A percentile compares a stretch with the other conserved stretches of the same genome.
Conservation (phyloP, 2,888 invertebrate genomes). For the Muscina levida region DNA sequence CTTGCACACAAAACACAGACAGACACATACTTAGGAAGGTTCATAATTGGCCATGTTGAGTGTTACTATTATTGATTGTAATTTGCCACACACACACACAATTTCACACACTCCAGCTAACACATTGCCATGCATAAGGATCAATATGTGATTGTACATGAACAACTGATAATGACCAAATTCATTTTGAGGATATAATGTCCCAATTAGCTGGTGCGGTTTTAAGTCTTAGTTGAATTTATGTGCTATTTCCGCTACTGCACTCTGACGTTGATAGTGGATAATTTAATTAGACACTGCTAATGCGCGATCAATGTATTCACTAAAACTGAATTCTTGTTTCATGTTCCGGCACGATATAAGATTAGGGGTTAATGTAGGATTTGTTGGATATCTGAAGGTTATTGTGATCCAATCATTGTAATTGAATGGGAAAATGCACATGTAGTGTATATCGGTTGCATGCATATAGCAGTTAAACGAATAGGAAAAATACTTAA, state of each 20-base stretch:
- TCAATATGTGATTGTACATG: conserved; percentile 19
- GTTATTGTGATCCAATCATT: too few species aligned
- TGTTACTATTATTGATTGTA: conserved; percentile 30
- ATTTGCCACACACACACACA: conserved; percentile 9
- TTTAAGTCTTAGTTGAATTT: conserved; percentile 5
- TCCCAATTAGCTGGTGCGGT: conserved; percentile 27
- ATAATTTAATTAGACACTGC: neutral
- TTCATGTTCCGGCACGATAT: too few species aligned
- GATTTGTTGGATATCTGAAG: too few species aligned
- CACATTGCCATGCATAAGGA: conserved; percentile 29
- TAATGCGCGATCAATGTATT: neutral
- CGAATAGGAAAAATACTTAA: too few species aligned
- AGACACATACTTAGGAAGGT: too few species aligned
- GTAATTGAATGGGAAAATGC: too few species aligned
- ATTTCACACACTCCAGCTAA: neutral
- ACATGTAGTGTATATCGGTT: too few species aligned
- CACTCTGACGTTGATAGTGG: neutral
- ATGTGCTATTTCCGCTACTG: conserved; percentile 7
- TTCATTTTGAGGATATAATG: conserved; percentile 37
- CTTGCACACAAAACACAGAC: too few species aligned
- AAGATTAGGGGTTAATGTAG: too few species aligned
- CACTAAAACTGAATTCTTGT: neutral
- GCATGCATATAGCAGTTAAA: too few species aligned
- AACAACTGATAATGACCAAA: conserved; percentile 25
- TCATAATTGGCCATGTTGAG: conserved; percentile 23